Percentiles rank a stretch among this genome's conserved stretches.
phyloP scores from a whole-genome alignment of 2,888 invertebrate species.

The Crematogaster levior region DNA sequence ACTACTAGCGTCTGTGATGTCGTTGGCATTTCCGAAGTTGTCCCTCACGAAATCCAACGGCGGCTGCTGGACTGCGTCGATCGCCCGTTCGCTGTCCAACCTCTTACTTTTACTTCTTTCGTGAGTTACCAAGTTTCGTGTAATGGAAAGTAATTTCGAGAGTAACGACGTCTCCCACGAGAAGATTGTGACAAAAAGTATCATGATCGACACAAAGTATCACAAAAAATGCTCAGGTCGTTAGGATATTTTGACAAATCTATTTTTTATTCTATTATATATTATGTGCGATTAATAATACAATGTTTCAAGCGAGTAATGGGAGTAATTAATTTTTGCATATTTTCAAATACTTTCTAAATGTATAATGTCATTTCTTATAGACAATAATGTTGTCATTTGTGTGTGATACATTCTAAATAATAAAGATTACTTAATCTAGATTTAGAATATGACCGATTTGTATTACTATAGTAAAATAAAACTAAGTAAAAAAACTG shows the following conservation, averaged over 20 bases:
- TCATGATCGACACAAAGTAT: neutral
- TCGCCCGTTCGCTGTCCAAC: neutral
- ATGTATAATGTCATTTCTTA: neutral
- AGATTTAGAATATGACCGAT: neutral
- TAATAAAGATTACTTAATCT: slow-evolving; percentile 5
- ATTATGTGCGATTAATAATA: neutral
- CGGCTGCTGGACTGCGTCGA: slow-evolving; percentile 1
- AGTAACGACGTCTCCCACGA: neutral
- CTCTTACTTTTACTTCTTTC: slow-evolving; percentile 34
- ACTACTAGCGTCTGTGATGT: slow-evolving; percentile 41
- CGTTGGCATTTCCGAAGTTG: slow-evolving; percentile 43
- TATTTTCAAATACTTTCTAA: neutral
- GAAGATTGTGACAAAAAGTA: slow-evolving; percentile 1
- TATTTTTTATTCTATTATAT: neutral
- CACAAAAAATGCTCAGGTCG: neutral
- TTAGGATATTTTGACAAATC: neutral
- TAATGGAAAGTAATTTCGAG: slow-evolving; percentile 39
- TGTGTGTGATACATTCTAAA: neutral
- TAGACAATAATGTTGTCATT: neutral
- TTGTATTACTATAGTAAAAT: neutral
- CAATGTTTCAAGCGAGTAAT: neutral
- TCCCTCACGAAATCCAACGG: slow-evolving; percentile 40
- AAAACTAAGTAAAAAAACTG: neutral
- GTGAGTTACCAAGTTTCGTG: slow-evolving; percentile 29
- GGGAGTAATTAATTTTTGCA: neutral